Conservation (phyloP, 2,888 invertebrate genomes). For the Drosophila neotestacea region DNA sequence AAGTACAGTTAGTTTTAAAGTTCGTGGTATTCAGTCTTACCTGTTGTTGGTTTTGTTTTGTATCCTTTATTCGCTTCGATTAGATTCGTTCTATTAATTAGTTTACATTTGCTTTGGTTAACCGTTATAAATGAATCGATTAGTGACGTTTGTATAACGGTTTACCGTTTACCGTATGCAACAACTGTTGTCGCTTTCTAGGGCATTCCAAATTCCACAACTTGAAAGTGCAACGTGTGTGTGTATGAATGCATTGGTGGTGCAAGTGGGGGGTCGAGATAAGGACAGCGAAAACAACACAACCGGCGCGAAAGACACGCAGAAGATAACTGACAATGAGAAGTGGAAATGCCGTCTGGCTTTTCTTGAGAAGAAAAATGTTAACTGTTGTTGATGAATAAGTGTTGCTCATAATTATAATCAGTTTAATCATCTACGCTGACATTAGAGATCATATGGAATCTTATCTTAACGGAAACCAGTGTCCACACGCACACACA, state of each 20-base stretch:
- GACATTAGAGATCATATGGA: slow-evolving; percentile 56
- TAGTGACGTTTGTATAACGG: slow-evolving; percentile 15
- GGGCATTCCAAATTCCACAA: slow-evolving; percentile 26
- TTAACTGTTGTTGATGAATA: slow-evolving; percentile 34
- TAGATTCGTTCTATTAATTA: slow-evolving; percentile 5
- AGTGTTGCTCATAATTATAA: slow-evolving; percentile 27
- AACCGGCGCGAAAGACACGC: slow-evolving; percentile 57
- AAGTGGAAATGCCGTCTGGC: slow-evolving; percentile 32
- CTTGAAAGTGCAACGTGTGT: slow-evolving; percentile 36
- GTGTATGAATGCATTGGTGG: background rate
- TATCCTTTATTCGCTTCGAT: slow-evolving; percentile 1
- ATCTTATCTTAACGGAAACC: slow-evolving; percentile 51
- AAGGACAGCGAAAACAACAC: slow-evolving; percentile 10
- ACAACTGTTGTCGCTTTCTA: slow-evolving; percentile 31
- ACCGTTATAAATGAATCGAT: slow-evolving; percentile 19
- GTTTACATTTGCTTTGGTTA: slow-evolving; percentile 7
- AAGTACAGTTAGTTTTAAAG: background rate
- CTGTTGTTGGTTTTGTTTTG: slow-evolving; percentile 1
- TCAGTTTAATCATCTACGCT: slow-evolving; percentile 40
- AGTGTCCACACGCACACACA: slow-evolving; percentile 9
- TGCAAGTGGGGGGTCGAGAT: background rate
- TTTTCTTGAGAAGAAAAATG: slow-evolving; percentile 26
- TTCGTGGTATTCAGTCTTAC: background rate
- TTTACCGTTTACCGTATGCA: slow-evolving; percentile 9
- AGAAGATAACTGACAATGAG: slow-evolving; percentile 52